Percentiles rank a stretch among this genome's conserved stretches.
Conservation (phyloP, 2,113 vertebrate species). For the Merops nubicus region DNA sequence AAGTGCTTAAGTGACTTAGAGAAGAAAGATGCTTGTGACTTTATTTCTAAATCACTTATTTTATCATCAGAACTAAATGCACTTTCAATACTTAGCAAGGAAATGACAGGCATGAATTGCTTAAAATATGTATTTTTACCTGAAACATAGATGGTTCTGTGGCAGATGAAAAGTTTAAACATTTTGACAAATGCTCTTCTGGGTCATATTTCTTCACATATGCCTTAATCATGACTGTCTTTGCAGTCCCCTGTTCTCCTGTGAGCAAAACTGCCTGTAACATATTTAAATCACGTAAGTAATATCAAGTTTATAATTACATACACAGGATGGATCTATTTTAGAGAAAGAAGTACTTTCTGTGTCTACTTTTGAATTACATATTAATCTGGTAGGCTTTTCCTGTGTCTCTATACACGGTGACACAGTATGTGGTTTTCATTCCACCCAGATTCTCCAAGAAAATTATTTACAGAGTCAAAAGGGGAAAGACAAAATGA, state of each 20-base stretch:
- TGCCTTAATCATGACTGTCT: conserved; percentile 82
- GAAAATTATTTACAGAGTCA: neutral
- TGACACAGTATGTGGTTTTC: neutral
- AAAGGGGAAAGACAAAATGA: neutral
- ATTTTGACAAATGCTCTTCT: conserved; percentile 78
- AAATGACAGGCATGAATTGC: neutral
- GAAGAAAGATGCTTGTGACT: neutral
- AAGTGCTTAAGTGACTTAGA: neutral
- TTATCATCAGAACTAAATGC: neutral
- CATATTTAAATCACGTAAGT: neutral
- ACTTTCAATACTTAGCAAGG: neutral
- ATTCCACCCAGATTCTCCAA: neutral
- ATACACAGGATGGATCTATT: neutral
- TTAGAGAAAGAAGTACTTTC: neutral
- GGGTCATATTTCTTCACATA: conserved; percentile 81
- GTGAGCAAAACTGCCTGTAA: conserved; percentile 80
- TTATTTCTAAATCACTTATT: neutral
- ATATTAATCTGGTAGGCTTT: neutral
- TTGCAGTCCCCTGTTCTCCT: conserved; percentile 82
- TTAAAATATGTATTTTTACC: conserved; percentile 53
- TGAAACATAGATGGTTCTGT: conserved; percentile 84
- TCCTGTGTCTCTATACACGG: neutral
- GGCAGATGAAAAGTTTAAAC: conserved; percentile 82
- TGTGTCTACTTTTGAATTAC: neutral
- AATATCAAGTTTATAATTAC: neutral